phyloP scores from a whole-genome alignment of 2,113 vertebrate species.

The Leptodactylus fuscus region DNA sequence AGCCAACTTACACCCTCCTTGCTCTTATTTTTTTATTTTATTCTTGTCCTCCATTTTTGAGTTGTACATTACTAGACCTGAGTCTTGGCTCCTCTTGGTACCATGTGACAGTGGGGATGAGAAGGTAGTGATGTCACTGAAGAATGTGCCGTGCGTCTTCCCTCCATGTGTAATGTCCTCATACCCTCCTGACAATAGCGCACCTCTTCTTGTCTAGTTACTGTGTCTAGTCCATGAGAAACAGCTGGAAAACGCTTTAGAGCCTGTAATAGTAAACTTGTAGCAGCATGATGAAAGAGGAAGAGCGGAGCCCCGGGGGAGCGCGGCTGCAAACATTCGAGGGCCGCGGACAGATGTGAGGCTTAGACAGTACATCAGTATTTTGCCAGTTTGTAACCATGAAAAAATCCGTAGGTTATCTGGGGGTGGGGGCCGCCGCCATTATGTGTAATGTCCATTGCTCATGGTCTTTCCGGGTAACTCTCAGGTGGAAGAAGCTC shows the following conservation, averaged over 20 bases:
- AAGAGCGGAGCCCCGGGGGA: not conserved
- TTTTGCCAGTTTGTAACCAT: no score
- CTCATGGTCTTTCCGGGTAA: no score
- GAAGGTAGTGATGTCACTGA: not conserved
- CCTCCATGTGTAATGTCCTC: not conserved
- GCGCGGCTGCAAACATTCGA: not conserved
- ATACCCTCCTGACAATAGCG: not conserved
- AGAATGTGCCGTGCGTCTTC: not conserved
- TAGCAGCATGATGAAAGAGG: conserved; percentile 40
- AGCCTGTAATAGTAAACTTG: conserved; percentile 33
- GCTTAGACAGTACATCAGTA: no score
- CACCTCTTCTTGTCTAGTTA: not conserved
- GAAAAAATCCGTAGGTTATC: no score
- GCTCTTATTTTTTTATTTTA: no score
- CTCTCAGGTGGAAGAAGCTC: no score
- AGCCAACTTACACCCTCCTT: no score
- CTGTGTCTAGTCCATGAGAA: conserved; percentile 7
- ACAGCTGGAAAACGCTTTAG: conserved; percentile 50
- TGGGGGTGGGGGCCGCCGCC: not conserved
- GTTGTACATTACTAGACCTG: no score
- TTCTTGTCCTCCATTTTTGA: no score
- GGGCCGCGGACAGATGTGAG: not conserved
- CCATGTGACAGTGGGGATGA: no score
- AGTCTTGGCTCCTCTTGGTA: no score
- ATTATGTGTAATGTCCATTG: no score